Percentiles rank a stretch among this genome's conserved stretches.
These are phyloP conservation scores for Neotoxoptera formosana DNA, from an alignment of 1,140 invertebrate genomes.

Conservation along the genomic window DNA sequence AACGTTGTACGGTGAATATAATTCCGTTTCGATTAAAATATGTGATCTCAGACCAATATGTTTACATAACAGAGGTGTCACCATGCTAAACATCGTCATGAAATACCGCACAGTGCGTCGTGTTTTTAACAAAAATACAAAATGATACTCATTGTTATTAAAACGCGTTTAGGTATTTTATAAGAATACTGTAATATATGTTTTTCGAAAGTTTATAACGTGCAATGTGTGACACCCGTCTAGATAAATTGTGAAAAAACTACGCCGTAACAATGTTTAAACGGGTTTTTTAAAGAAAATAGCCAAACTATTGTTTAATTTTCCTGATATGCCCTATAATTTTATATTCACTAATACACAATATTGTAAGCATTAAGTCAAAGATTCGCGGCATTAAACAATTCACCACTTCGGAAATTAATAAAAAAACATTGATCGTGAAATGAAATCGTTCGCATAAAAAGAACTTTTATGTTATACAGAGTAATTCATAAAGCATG, in stretches of 20 bases:
- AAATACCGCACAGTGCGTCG: background rate
- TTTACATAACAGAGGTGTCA: background rate
- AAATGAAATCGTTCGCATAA: too few relatives aligned
- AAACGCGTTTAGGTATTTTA: background rate
- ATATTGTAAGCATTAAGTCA: too few relatives aligned
- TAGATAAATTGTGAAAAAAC: background rate
- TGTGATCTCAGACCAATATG: background rate
- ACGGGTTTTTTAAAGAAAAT: background rate
- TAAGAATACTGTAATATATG: background rate
- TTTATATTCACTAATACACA: too few relatives aligned
- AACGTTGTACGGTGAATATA: background rate
- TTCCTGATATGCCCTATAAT: too few relatives aligned
- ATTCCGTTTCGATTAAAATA: background rate
- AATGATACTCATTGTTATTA: background rate
- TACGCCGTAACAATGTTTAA: background rate
- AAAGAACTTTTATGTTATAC: too few relatives aligned
- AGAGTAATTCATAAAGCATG: too few relatives aligned
- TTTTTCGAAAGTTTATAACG: background rate
- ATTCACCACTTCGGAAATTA: too few relatives aligned
- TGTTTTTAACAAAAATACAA: background rate
- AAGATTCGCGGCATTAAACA: too few relatives aligned
- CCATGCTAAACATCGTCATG: background rate
- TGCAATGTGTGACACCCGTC: too few relatives aligned
- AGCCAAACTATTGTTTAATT: background rate
- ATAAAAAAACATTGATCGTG: too few relatives aligned